Percentiles rank a stretch among this genome's conserved stretches.
Evolutionary conservation across 2,797 vertebrate genomes (phyloP).

Genomic region (Cryptoprocta ferox): DNA sequence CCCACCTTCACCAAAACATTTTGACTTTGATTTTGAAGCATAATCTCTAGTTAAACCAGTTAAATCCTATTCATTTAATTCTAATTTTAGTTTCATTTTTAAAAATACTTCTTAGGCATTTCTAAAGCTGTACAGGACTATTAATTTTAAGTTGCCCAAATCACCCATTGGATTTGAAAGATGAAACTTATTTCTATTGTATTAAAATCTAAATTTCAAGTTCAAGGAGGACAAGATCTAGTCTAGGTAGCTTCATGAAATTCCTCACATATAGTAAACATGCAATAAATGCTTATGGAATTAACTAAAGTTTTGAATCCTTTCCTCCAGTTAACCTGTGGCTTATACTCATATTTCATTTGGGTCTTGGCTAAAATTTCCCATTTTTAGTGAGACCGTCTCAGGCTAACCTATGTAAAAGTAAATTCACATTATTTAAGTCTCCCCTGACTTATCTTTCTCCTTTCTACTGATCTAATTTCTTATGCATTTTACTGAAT

Average conservation of each 20-base stretch:
- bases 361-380: not conserved
- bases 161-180: not conserved
- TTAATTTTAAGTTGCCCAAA: not conserved
- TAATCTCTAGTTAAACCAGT: not conserved
- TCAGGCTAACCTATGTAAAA: not conserved
- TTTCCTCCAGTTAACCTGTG: not conserved
- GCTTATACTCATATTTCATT: not conserved
- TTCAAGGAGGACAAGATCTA: not conserved
- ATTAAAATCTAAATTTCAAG: constrained; percentile 6
- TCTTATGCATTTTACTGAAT: not conserved
- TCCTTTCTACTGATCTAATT: not conserved
- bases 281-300: not conserved
- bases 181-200: not conserved
- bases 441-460: not conserved
- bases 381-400: not conserved
- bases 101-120: not conserved
- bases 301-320: not conserved
- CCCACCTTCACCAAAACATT: not conserved
- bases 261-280: not conserved
- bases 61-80: constrained; percentile 12
- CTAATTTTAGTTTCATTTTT: constrained; percentile 3
- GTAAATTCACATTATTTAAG: not conserved
- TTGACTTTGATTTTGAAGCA: not conserved
- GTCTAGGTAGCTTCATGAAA: not conserved
- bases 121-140: not conserved